A percentile compares a stretch with the other conserved stretches of the same genome.
phyloP scores from a whole-genome alignment of 2,888 invertebrate species.

The Opisthograptis luteolata region DNA sequence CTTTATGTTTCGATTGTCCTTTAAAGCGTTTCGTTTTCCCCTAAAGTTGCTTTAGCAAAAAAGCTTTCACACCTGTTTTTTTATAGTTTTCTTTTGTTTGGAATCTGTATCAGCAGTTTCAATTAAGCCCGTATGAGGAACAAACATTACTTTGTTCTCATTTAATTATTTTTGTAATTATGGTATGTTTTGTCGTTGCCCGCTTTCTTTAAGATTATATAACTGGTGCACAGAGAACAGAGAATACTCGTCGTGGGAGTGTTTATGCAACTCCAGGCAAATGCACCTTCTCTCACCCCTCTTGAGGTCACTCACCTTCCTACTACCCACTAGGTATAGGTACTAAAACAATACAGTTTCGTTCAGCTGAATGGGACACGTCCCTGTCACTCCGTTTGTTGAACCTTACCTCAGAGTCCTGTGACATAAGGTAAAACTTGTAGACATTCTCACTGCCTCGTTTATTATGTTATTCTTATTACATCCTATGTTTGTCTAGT shows the following conservation, averaged over 20 bases:
- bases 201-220: constrained; percentile 24
- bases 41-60: background rate
- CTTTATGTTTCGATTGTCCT: no score
- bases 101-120: constrained; percentile 9
- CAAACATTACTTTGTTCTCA: no score
- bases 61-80: constrained; percentile 19
- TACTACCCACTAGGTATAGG: constrained; percentile 45
- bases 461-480: constrained; percentile 13
- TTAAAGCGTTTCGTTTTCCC: no score
- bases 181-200: background rate
- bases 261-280: constrained; percentile 66
- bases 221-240: constrained; percentile 36
- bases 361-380: constrained; percentile 62
- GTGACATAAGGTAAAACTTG: constrained; percentile 35
- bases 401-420: constrained; percentile 40
- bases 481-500: constrained; percentile 14
- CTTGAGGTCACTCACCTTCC: constrained; percentile 61
- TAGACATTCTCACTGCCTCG: constrained; percentile 9
- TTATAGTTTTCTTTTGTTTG: constrained; percentile 17
- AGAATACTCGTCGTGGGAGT: constrained; percentile 65
- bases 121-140: background rate
- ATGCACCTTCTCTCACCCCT: constrained; percentile 58
- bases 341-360: constrained; percentile 61
- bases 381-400: constrained; percentile 60
- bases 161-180: no score